Conservation (phyloP, 1,140 invertebrate species). For the Listronotus oregonensis region DNA sequence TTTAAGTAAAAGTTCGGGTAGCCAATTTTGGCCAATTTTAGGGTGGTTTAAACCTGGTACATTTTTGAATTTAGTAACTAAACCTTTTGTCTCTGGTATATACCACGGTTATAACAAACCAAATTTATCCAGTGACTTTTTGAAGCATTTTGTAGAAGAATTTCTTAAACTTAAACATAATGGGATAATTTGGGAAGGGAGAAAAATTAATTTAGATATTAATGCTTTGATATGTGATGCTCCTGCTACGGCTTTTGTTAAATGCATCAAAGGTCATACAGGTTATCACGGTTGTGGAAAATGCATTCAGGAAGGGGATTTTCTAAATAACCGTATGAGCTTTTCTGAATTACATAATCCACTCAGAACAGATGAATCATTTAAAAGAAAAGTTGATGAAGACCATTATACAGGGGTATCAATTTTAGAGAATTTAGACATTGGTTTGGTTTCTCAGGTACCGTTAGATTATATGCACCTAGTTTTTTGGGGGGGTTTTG, state of each 20-base stretch:
- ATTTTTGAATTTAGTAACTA: neutral
- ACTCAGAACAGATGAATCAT: conserved; percentile 21
- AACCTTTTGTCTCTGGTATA: conserved; percentile 10
- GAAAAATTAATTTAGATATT: conserved; percentile 3
- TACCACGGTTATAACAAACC: conserved; percentile 22
- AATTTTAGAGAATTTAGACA: too few species aligned
- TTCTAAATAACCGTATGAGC: conserved; percentile 13
- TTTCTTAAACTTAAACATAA: conserved; percentile 15
- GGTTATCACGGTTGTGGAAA: conserved; percentile 20
- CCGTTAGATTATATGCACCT: too few species aligned
- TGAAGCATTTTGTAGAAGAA: conserved; percentile 15
- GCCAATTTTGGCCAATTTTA: conserved; percentile 22
- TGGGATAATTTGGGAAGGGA: conserved; percentile 1
- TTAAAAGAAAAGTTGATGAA: neutral
- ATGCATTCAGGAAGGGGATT: conserved; percentile 20
- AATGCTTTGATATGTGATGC: conserved; percentile 15
- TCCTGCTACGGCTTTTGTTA: conserved; percentile 15
- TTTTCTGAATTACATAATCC: conserved; percentile 9
- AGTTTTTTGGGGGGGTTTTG: too few species aligned
- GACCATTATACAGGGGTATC: too few species aligned
- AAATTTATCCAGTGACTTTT: conserved; percentile 4
- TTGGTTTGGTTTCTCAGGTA: too few species aligned
- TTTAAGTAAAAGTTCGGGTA: conserved; percentile 17
- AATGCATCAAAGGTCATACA: conserved; percentile 6
- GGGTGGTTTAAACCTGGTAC: neutral